Percentiles rank a stretch among this genome's conserved stretches.
Conservation (phyloP, 2,888 invertebrate genomes). For the Lithodes maja region DNA sequence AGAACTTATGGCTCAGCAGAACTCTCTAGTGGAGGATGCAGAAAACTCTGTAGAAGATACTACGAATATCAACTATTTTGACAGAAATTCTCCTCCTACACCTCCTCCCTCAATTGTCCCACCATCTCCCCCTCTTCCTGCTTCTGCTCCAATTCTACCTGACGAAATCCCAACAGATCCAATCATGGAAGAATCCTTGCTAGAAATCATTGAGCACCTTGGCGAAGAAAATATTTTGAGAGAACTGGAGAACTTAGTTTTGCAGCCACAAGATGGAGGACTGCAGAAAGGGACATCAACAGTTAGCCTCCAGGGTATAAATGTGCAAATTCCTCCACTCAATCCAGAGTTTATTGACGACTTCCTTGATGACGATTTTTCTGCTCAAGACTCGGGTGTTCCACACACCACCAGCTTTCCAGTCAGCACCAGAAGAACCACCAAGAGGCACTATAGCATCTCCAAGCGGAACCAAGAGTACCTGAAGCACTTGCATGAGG, state of each 20-base stretch:
- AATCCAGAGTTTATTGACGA: conserved; percentile 24
- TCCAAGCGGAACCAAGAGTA: conserved; percentile 26
- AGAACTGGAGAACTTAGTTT: conserved; percentile 47
- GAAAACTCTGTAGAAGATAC: background rate
- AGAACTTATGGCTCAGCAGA: conserved; percentile 8
- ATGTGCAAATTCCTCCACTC: too few species aligned
- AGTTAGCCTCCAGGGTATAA: background rate
- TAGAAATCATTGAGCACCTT: conserved; percentile 44
- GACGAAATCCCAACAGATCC: background rate
- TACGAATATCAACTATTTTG: background rate
- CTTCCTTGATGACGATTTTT: conserved; percentile 20
- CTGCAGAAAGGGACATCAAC: background rate
- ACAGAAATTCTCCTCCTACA: background rate
- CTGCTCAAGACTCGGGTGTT: conserved; percentile 34
- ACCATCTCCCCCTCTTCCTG: background rate
- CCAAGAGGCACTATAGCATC: conserved; percentile 18
- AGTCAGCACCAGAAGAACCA: background rate
- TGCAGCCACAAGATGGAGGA: background rate
- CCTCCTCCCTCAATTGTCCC: background rate
- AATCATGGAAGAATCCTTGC: conserved; percentile 34
- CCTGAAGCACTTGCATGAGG: conserved; percentile 1
- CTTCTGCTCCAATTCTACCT: background rate
- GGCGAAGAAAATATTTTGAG: conserved; percentile 49
- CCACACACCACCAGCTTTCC: conserved; percentile 20
- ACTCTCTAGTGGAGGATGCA: conserved; percentile 1